phyloP scores from a whole-genome alignment of 2,888 invertebrate genomes.

The Drosophila cognata region DNA sequence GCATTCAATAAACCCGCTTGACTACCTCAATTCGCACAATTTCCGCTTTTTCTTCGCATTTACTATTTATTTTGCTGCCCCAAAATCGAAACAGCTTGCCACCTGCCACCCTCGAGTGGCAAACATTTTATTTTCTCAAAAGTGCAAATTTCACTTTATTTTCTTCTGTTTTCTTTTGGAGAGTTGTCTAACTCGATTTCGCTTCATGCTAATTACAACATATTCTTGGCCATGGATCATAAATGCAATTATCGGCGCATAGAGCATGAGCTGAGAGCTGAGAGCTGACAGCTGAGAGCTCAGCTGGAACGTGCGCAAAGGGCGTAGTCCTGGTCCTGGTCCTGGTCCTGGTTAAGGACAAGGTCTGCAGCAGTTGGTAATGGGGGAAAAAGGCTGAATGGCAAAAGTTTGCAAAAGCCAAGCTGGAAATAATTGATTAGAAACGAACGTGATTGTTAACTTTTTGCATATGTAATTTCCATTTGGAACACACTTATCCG shows the following conservation, averaged over 20 bases:
- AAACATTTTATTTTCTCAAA: background rate
- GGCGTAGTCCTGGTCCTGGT: conserved; percentile 29
- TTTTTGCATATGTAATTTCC: conserved; percentile 79
- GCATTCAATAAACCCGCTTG: conserved; percentile 65
- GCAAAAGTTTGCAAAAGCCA: conserved; percentile 55
- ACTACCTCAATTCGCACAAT: conserved; percentile 37
- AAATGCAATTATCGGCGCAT: conserved; percentile 62
- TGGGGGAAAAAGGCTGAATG: background rate
- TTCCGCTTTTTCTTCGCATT: conserved; percentile 59
- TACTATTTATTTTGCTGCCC: conserved; percentile 51
- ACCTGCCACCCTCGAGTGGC: conserved; percentile 13
- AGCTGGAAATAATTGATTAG: conserved; percentile 77
- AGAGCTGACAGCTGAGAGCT: conserved; percentile 13
- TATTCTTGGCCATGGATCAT: conserved; percentile 34
- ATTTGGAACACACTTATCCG: conserved; percentile 47
- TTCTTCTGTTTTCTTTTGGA: background rate
- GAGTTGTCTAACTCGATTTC: conserved; percentile 46
- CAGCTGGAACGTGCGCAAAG: conserved; percentile 22
- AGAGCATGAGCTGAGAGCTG: conserved; percentile 30
- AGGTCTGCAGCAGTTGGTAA: background rate
- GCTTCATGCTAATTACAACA: conserved; percentile 36
- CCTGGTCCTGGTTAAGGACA: conserved; percentile 24
- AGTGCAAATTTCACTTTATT: background rate
- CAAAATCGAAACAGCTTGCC: conserved; percentile 30
- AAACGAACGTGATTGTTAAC: conserved; percentile 78